Base-by-base conservation (phyloP, 2,888 invertebrate species). In the Chesias legatella region DNA sequence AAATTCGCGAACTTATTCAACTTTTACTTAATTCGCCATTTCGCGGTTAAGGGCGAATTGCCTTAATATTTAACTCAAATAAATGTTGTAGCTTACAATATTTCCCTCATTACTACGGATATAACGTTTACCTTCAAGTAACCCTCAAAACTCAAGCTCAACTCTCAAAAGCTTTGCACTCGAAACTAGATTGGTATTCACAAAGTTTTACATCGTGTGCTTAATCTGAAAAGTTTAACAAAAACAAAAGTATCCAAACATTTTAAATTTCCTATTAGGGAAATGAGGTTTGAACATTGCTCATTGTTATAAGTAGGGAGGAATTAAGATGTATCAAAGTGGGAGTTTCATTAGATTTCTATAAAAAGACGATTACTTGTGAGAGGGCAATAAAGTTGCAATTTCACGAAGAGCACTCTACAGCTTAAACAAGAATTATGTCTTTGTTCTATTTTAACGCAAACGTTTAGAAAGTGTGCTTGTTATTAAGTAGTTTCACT, bases 291-390 rank as follows among this genome's bases (percentile, higher is more conserved):
- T 58, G 49, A 50, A 51, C 10, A 10, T 34, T 30, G 30, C 30
- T 33, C 29, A 22, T 22, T 21, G 51, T 53, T 42, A 25, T 44
- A 37, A 56, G 51, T 8, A 25, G 25, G 30, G 26, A n/a, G 24
- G 25, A 42, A 48, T 53, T 51, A n/a, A n/a, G n/a, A n/a, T 57
- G 33, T 48, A 58, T 17, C 22, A 22, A 33, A 37, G 33, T 26
- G 10, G 49, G 47, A 45, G 48, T 62, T 66, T 63, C 60, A 67
- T 66, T 60, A 63, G 54, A 56, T 63, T 58, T 47, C 35, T 22
- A 27, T 33, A 46, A 41, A 50, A 9, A 27, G 45, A 13, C 26
- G 10, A 27, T 43, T 53, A 62, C 63, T 68, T 67, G 65, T 62
- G 58, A 55, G 47, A 25, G 50, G 17, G 50, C 42, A 56, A 55